Evolutionary conservation across 2,888 invertebrate genomes (phyloP), one percentile per base, ranked within the genome.

Genomic region (Pristionchus arcanus): DNA sequence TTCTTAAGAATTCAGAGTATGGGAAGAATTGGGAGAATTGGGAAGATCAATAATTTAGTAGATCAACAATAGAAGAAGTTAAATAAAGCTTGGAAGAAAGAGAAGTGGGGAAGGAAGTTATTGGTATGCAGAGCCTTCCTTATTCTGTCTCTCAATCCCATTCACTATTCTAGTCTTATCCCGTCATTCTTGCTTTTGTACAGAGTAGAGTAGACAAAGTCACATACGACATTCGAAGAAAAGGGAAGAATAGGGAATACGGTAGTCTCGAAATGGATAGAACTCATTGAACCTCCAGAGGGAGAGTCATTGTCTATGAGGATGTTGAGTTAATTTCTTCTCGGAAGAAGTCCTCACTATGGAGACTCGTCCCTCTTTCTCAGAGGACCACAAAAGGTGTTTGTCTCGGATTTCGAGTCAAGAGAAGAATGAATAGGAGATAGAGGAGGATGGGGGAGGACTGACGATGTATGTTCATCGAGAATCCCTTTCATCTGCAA

Each of bases 301-400:
- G 11, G 7, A n/a, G 68, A 31, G n/a, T n/a, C n/a, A n/a, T 68
- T 68, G 68, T 68, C 68, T 68, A n/a, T 74, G 19, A 37, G 19
- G 37, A 19, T 34, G 34, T 34, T 31, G 13, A 25, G 28, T 28
- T 66, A 28, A 66, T 31, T 74, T 37, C 74, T 74, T 74, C 74
- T 74, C n/a, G 37, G 37, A 74, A 68, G 74, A 7, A 74, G 34
- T 37, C 19, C 74, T 74, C 74, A 74, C 74, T 34, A 34, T 74
- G 74, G 74, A 31, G 31, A 74, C 37, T 37, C 37, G 59, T 59
- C 59, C 55, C 59, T 59, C 59, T 59, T 59, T 74, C 31, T 31
- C 34, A n/a, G 37, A 37, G 19, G 74, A 74, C 74, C 21, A 74
- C 74, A 74, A 74, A 34, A 74, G 74, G 28, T 37, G 37, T 74